These are phyloP conservation scores for Aplidium turbinatum DNA, from an alignment of 23 tunicate genomes.

Conservation along the genomic window DNA sequence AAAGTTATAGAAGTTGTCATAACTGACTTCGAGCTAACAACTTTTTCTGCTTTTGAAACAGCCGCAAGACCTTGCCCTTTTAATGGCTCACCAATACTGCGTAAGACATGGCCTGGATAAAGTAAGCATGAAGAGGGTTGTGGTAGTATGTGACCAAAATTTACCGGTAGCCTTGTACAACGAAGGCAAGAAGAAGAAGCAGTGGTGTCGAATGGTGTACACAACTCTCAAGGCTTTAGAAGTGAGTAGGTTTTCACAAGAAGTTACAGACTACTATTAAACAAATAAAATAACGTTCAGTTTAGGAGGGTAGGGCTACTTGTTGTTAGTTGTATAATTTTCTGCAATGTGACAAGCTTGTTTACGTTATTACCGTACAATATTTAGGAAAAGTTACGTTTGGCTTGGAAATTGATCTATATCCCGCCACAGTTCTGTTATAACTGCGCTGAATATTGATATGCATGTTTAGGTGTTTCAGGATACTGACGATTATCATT, in stretches of 20 bases:
- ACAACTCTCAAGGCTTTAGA: slow-evolving; percentile 64
- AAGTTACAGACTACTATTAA: too few relatives aligned
- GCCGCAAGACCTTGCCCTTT: slow-evolving; percentile 83
- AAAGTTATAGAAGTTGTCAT: background rate
- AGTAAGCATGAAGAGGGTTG: slow-evolving; percentile 41
- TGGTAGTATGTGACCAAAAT: slow-evolving; percentile 47
- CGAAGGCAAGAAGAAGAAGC: slow-evolving; percentile 53
- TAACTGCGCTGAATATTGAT: too few relatives aligned
- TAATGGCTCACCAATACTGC: slow-evolving; percentile 85
- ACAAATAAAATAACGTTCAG: too few relatives aligned
- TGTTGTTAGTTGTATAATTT: too few relatives aligned
- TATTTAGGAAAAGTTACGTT: too few relatives aligned
- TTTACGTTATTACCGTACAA: too few relatives aligned
- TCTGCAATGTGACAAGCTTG: too few relatives aligned
- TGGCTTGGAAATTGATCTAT: too few relatives aligned
- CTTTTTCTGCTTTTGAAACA: slow-evolving; percentile 8
- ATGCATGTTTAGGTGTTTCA: too few relatives aligned
- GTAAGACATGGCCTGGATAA: slow-evolving; percentile 37
- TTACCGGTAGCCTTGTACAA: slow-evolving; percentile 41
- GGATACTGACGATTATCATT: too few relatives aligned
- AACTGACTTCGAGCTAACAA: background rate
- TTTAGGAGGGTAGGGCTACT: too few relatives aligned
- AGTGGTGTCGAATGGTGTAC: slow-evolving; percentile 79
- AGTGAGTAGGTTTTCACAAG: slow-evolving; percentile 56
- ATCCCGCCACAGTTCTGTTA: too few relatives aligned